Evolutionary conservation across 2,888 invertebrate genomes (phyloP).

Genomic region (Eremobia ochroleuca): DNA sequence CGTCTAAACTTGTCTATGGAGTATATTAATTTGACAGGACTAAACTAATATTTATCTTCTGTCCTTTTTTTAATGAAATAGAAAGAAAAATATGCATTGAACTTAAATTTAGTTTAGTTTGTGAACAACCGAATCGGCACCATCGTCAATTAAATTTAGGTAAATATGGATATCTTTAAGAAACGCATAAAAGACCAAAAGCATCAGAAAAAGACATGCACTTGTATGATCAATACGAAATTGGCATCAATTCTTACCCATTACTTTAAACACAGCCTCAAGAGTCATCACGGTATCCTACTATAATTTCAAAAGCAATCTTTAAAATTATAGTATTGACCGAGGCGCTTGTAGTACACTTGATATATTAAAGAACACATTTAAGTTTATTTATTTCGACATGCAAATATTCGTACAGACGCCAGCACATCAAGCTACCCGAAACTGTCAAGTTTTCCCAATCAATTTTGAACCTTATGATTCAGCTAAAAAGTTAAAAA

Average conservation of each 20-base stretch:
- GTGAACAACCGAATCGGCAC: too few species aligned
- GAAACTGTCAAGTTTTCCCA: too few species aligned
- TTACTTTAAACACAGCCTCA: constrained; percentile 50
- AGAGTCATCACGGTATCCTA: constrained; percentile 35
- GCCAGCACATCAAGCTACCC: too few species aligned
- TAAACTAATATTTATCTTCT: too few species aligned
- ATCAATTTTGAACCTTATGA: too few species aligned
- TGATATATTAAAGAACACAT: constrained; percentile 51
- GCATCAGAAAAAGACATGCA: constrained; percentile 4
- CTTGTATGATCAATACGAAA: constrained; percentile 36
- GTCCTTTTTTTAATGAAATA: too few species aligned
- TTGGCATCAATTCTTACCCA: constrained; percentile 34
- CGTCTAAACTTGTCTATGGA: too few species aligned
- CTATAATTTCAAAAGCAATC: constrained; percentile 53
- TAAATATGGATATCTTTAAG: neutral
- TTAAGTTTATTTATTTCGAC: constrained; percentile 63
- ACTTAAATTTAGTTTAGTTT: too few species aligned
- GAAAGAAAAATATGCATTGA: too few species aligned
- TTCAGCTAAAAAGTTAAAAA: too few species aligned
- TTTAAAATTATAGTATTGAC: constrained; percentile 51
- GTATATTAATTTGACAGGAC: too few species aligned
- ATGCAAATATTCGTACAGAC: constrained; percentile 76
- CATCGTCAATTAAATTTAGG: too few species aligned
- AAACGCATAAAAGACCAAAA: neutral
- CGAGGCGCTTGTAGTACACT: constrained; percentile 41